These are phyloP conservation scores for Setophaga coronata DNA, from an alignment of 2,113 vertebrate genomes.

Conservation along the genomic window DNA sequence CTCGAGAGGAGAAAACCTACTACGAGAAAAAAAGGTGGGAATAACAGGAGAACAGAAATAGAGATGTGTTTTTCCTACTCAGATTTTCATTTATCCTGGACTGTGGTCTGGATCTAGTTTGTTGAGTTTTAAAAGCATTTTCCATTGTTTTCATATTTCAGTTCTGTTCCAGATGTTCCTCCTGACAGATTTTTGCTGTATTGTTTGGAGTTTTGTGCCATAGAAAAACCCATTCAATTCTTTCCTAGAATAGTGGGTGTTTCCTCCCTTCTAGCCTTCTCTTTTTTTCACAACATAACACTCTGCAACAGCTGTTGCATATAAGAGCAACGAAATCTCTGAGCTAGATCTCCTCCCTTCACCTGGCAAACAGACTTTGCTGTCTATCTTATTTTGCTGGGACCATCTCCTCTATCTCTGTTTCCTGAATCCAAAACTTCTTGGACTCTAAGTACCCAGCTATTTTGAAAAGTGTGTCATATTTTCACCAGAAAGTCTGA, in stretches of 20 bases:
- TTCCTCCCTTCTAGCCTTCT: background rate
- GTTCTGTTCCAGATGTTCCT: constrained; percentile 27
- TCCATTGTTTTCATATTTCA: constrained; percentile 23
- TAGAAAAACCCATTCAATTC: background rate
- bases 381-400: background rate
- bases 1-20: background rate
- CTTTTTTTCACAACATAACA: background rate
- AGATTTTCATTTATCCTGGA: background rate
- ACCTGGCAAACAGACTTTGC: background rate
- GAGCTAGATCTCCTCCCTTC: background rate
- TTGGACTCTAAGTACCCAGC: background rate
- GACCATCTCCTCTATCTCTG: background rate
- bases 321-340: background rate
- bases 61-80: background rate
- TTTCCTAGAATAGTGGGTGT: background rate
- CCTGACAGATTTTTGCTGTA: background rate
- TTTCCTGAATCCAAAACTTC: background rate
- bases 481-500: background rate
- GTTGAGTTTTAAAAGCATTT: constrained; percentile 13
- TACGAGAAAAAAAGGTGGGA: background rate
- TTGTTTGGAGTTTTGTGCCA: background rate
- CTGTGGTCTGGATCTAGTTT: background rate
- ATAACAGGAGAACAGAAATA: background rate
- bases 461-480: background rate
- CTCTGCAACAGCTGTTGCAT: background rate